Evolutionary conservation across 1,140 invertebrate genomes (phyloP).

Genomic region (Euwallacea similis): DNA sequence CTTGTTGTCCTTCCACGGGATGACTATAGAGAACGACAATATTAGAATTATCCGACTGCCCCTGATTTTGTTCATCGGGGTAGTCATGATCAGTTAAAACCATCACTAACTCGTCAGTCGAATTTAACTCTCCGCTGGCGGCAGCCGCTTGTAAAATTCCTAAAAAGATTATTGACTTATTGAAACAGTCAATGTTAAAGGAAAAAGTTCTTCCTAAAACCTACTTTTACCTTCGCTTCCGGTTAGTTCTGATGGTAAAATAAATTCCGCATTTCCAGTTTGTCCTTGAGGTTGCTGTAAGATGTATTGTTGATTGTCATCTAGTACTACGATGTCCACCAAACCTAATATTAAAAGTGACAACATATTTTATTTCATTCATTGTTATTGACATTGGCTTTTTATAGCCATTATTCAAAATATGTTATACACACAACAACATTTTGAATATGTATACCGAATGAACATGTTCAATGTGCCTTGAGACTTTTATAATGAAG

Average conservation of each 20-base stretch:
- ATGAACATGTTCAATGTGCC: too few relatives aligned
- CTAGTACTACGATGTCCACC: slow-evolving; percentile 60
- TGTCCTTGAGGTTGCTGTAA: slow-evolving; percentile 40
- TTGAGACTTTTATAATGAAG: too few relatives aligned
- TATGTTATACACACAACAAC: too few relatives aligned
- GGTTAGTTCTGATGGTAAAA: slow-evolving; percentile 44
- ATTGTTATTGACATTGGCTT: not conserved
- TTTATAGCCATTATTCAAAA: too few relatives aligned
- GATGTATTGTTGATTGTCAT: slow-evolving; percentile 59
- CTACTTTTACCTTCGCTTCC: slow-evolving; percentile 28
- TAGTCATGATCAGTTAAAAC: slow-evolving; percentile 54
- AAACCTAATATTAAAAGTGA: slow-evolving; percentile 48
- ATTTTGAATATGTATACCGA: too few relatives aligned
- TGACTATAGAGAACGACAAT: slow-evolving; percentile 66
- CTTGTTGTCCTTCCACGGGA: slow-evolving; percentile 58
- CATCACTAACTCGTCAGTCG: slow-evolving; percentile 54
- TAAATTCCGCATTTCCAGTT: slow-evolving; percentile 46
- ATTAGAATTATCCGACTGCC: slow-evolving; percentile 58
- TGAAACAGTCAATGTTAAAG: not conserved
- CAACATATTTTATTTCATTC: not conserved
- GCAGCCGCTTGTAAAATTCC: slow-evolving; percentile 37
- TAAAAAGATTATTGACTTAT: slow-evolving; percentile 12
- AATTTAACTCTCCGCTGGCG: slow-evolving; percentile 43
- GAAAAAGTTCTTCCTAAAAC: too few relatives aligned
- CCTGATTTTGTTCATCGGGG: slow-evolving; percentile 50